phyloP scores from a whole-genome alignment of 2,888 invertebrate species.

The Sinhomidia bicolor region DNA sequence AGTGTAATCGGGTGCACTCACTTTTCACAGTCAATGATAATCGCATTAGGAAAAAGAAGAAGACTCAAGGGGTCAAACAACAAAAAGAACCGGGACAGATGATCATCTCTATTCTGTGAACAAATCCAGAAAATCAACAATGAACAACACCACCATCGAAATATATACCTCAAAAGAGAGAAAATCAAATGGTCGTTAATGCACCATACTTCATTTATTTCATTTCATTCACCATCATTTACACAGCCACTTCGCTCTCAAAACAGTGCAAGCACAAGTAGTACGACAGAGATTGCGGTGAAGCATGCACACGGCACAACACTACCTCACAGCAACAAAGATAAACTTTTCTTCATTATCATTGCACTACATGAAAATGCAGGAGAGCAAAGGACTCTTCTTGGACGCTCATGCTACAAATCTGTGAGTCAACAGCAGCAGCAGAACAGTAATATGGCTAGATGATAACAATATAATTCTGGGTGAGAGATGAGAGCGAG shows the following conservation, averaged over 20 bases:
- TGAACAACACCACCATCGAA: background rate
- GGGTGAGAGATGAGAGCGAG: background rate
- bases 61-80: constrained; percentile 49
- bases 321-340: constrained; percentile 2
- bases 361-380: background rate
- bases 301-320: too few species aligned
- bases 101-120: background rate
- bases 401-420: background rate
- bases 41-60: constrained; percentile 68
- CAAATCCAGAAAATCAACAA: constrained; percentile 43
- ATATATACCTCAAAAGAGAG: constrained; percentile 43
- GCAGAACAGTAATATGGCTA: background rate
- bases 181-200: constrained; percentile 54
- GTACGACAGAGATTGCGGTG: background rate
- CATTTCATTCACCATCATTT: constrained; percentile 49
- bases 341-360: constrained; percentile 23
- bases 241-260: constrained; percentile 1
- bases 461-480: constrained; percentile 34
- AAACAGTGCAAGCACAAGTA: background rate
- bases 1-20: background rate
- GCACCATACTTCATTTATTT: background rate
- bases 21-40: constrained; percentile 57
- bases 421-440: constrained; percentile 7
- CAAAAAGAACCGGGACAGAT: constrained; percentile 43
- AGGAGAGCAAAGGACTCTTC: background rate